Base-by-base conservation (phyloP, 2,797 vertebrate species). In the Merluccius polli region DNA sequence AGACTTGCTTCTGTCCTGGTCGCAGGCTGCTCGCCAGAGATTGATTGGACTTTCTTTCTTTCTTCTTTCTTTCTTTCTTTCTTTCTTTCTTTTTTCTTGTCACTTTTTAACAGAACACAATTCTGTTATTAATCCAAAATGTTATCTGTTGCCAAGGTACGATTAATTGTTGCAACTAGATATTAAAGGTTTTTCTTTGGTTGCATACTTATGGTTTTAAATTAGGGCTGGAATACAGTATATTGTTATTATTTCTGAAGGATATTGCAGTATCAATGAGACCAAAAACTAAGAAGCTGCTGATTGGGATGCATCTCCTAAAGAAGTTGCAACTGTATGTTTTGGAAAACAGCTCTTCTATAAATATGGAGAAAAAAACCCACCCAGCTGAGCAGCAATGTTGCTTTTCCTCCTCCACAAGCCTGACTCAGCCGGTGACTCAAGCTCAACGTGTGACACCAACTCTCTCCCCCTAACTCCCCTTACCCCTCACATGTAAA, bases 401-500 rank as follows among this genome's bases (percentile, higher is more conserved):
- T 35, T 73, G 13, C 18, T 29, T 41, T 15, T 78, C 73, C 70
- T 68, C 59, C 79, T 80, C 38, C 65, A 81, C 41, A 82, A 75
- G 16, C 78, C 35, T 84, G 76, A 79, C 73, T 87, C 77, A 78
- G 75, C 77, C 72, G 11, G 48, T 85, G 84, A 81, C 70, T 81
- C 75, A 77, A 81, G 71, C 80, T 80, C 75, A 81, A 82, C 81
- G 24, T 32, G 76, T 75, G 81, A 77, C 73, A 68, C 74, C 78
- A 21, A 76, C 79, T 77, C 72, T 31, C 72, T 76, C 72, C 72
- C 82, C 70, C 59, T 30, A 30, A 74, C 78, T 71, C 36, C 59
- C 21, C 21, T 1, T 63, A 72, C 33, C n/a, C 74, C 67, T 30
- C 7, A 76, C 77, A 72, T 27, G 32, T 63, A 31, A 27, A 7